phyloP scores from a whole-genome alignment of 2,888 invertebrate genomes.

The Nephrocerus scutellatus region DNA sequence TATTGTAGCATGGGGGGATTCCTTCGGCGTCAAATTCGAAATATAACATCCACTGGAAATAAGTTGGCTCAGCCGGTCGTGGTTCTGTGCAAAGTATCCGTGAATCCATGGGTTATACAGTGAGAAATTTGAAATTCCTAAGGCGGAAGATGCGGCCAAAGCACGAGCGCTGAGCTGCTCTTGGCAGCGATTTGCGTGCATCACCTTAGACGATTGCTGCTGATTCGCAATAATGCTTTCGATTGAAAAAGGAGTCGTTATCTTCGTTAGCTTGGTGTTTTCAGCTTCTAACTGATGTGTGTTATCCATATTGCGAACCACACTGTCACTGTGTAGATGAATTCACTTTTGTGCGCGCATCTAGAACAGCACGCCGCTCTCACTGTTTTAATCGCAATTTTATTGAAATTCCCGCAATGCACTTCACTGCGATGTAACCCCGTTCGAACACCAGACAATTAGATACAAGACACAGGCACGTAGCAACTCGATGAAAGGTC shows the following conservation, averaged over 20 bases:
- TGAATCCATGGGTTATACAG: conserved; percentile 47
- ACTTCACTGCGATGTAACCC: conserved; percentile 14
- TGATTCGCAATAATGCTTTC: conserved; percentile 45
- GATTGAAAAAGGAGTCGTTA: conserved; percentile 47
- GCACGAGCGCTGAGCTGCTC: conserved; percentile 35
- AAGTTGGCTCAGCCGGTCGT: conserved; percentile 43
- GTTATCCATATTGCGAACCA: conserved; percentile 19
- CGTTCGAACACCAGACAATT: conserved; percentile 4
- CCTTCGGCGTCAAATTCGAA: conserved; percentile 20
- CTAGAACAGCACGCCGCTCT: no score
- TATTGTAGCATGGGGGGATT: conserved; percentile 1
- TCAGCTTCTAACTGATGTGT: conserved; percentile 20
- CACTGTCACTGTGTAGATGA: no score
- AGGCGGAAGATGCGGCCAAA: conserved; percentile 35
- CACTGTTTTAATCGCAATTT: no score
- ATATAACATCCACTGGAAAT: conserved; percentile 37
- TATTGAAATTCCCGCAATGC: conserved; percentile 6
- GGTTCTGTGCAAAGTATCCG: conserved; percentile 46
- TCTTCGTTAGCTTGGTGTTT: conserved; percentile 33
- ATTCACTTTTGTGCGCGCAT: no score
- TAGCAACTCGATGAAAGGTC: conserved; percentile 42
- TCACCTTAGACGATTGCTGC: conserved; percentile 4
- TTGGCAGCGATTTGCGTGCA: conserved; percentile 10
- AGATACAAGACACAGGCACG: conserved; percentile 17
- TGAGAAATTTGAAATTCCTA: conserved; percentile 42